Base-by-base conservation (phyloP, 37 sponge, comb jelly and placozoan species). In the Bolinopsis microptera region DNA sequence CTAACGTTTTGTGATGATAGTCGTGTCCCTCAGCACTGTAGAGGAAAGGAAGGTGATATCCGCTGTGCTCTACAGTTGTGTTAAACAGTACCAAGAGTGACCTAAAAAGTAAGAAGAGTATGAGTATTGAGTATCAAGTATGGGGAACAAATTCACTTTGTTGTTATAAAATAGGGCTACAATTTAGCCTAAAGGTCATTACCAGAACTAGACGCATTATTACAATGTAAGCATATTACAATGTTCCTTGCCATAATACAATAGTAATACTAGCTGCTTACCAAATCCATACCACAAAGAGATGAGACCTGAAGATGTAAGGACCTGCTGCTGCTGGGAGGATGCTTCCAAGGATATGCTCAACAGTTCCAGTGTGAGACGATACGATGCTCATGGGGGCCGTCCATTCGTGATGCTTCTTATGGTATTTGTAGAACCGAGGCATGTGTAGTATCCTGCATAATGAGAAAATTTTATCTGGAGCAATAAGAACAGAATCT, bases 41-140 rank as follows among this genome's bases (percentile, higher is more conserved):
- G 76, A 96, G 76, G 40, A 98, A 96, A 9, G 98, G 98, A 27
- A 98, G 90, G 83, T 98, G 98, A 93, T 96, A 98, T 9, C 98
- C 98, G 35, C 95, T 94, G 94, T 98, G 98, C 5, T 94, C 76
- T 21, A 94, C n/a, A 22, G 94, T 94, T 33, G 95, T 95, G 75
- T 69, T 94, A 82, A 96, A 8, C 38, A 95, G 75, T 25, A 94
- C 94, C 18, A 96, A 39, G 27, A 72, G 36, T 41, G 61, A 1
- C 80, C 80, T 77, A n/a, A n/a, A n/a, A n/a, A n/a, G n/a, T n/a
- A n/a, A n/a, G n/a, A n/a, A n/a, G n/a, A n/a, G n/a, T n/a, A n/a
- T n/a, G n/a, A n/a, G n/a, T n/a, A n/a, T n/a, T n/a, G n/a, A n/a
- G n/a, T n/a, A n/a, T n/a, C n/a, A n/a, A n/a, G n/a, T n/a, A n/a